Conservation (phyloP, 2,113 vertebrate species). For the Sorex fumeus region DNA sequence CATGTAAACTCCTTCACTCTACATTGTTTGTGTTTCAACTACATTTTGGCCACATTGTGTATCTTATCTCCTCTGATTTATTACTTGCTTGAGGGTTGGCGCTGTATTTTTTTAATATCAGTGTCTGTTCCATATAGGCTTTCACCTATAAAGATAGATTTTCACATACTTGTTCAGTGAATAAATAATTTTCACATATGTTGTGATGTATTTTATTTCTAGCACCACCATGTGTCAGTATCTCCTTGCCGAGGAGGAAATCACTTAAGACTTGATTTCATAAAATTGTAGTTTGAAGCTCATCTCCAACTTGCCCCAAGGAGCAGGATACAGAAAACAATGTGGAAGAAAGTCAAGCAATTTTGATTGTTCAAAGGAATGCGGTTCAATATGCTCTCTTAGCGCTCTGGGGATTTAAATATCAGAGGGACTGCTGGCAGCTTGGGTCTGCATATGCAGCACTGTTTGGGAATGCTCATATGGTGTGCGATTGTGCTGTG, state of each 20-base stretch:
- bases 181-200: slow-evolving; percentile 31
- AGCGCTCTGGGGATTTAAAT: slow-evolving; percentile 66
- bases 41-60: neutral
- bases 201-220: slow-evolving; percentile 13
- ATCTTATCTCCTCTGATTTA: neutral
- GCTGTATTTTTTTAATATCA: neutral
- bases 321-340: slow-evolving; percentile 1
- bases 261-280: slow-evolving; percentile 34
- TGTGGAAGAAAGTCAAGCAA: slow-evolving; percentile 14
- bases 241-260: slow-evolving; percentile 33
- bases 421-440: slow-evolving; percentile 78
- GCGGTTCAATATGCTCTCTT: slow-evolving; percentile 20
- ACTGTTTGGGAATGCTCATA: slow-evolving; percentile 75
- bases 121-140: neutral
- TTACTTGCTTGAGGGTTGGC: neutral
- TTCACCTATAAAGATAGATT: neutral
- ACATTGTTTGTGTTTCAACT: neutral
- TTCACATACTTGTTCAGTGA: neutral
- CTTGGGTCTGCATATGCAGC: slow-evolving; percentile 72
- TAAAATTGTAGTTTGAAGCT: neutral
- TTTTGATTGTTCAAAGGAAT: slow-evolving; percentile 63
- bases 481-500: slow-evolving; percentile 44
- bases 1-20: neutral
- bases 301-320: slow-evolving; percentile 8
- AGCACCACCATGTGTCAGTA: neutral